Evolutionary conservation across 2,113 vertebrate species (phyloP), one percentile per base, ranked within the genome.

Genomic region (Brachypodius melanocephalos): DNA sequence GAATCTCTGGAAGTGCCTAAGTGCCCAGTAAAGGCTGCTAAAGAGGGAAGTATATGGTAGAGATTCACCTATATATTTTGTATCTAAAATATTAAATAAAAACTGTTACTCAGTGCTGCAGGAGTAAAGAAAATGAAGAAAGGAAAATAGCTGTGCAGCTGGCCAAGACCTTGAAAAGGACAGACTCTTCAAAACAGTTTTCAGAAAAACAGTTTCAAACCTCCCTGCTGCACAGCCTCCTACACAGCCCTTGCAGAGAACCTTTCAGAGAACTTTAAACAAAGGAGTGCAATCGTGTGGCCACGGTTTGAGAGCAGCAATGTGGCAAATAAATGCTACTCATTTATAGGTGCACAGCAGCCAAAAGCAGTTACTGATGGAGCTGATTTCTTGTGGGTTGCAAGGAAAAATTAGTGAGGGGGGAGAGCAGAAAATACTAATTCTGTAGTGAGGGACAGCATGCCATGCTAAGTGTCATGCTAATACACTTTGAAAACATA

Each of bases 201-300:
- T 88, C 75, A 85, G 83, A 83, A 92, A 92, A 96, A n/a, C 73
- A 81, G 75, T 85, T 91, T 89, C 80, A 84, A 84, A 75, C 52
- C 86, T 87, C 84, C 76, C 68, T 89, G 91, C 85, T 95, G 95
- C 69, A 96, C 49, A 95, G 38, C 90, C 92, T 96, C 95, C 94
- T 59, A 94, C 95, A 51, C 95, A 96, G 79, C 73, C 69, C 89
- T 92, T 45, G 49, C 84, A 79, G 81, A 92, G 57, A 95, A 83
- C 73, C 69, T 78, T 94, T 86, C 24, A 95, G 94, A 79, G 90
- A 88, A 77, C 95, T 96, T 95, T 45, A 95, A 95, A 95, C 94
- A 91, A 96, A 88, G 71, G 67, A 72, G 57, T 2, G 5, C 42
- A 72, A 65, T 31, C 6, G 46, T 19, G 15, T 66, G 59, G 91